Percentiles rank a stretch among this genome's conserved stretches.
These are phyloP conservation scores for Aramus guarauna DNA, from an alignment of 2,113 vertebrate species.

Conservation along the genomic window DNA sequence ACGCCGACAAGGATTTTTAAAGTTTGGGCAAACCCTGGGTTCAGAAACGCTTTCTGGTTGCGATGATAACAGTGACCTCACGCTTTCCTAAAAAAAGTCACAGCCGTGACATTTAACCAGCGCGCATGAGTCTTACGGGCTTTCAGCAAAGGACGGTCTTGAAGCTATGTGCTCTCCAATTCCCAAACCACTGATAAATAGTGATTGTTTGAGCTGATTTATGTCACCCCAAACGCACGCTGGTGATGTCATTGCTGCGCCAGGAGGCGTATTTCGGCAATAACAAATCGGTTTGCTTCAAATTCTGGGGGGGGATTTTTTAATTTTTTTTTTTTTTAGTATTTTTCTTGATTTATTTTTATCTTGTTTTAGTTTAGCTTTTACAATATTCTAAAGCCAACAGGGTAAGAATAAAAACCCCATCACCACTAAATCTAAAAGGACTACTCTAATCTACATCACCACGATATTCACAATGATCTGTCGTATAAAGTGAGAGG, in stretches of 20 bases:
- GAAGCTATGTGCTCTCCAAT: background rate
- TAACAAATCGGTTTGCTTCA: background rate
- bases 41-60: background rate
- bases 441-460: background rate
- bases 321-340: background rate
- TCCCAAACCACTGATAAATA: background rate
- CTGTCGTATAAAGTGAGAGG: background rate
- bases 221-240: rapidly evolving
- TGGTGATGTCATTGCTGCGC: background rate
- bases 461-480: rapidly evolving
- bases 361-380: background rate
- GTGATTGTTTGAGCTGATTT: background rate
- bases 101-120: background rate
- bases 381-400: background rate
- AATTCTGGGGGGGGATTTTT: background rate
- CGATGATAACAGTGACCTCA: background rate
- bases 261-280: background rate
- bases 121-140: background rate
- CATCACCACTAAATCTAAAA: background rate
- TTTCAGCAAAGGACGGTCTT: background rate
- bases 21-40: background rate
- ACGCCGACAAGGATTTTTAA: background rate
- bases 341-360: too few species aligned
- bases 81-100: background rate
- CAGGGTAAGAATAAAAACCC: background rate